Conservation (phyloP, 2,888 invertebrate genomes). For the Aphidoletes aphidimyza region DNA sequence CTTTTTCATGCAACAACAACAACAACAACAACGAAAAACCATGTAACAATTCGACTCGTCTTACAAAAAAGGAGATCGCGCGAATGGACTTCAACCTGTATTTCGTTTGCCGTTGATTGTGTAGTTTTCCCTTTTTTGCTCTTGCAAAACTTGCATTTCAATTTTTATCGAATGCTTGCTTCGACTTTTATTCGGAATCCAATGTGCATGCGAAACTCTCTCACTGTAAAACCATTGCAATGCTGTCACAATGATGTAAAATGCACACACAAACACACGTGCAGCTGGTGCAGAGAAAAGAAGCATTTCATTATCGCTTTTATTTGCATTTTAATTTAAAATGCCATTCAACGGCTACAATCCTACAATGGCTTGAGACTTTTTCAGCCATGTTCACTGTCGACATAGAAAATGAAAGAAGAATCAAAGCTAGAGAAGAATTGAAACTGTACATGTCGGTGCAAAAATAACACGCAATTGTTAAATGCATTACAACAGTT, state of each 20-base stretch:
- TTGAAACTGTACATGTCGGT: background rate
- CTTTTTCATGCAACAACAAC: background rate
- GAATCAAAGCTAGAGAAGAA: background rate
- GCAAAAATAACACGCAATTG: constrained; percentile 15
- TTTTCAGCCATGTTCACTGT: background rate
- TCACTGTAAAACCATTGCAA: constrained; percentile 9
- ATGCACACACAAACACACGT: background rate
- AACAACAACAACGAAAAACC: background rate
- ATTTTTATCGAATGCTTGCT: background rate
- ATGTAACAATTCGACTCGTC: constrained; percentile 12
- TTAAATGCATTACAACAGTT: background rate
- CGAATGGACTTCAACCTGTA: constrained; percentile 36
- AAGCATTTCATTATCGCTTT: constrained; percentile 31
- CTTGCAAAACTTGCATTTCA: background rate
- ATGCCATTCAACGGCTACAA: background rate
- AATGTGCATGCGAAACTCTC: constrained; percentile 4
- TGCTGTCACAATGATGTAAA: constrained; percentile 1
- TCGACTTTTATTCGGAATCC: no score
- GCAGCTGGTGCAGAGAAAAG: no score
- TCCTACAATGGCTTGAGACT: background rate
- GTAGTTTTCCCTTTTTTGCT: constrained; percentile 18
- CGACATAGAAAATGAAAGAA: background rate
- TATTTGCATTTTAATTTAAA: constrained; percentile 40
- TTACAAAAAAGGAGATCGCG: constrained; percentile 11
- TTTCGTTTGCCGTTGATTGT: no score